Evolutionary conservation across 2,797 vertebrate genomes (phyloP), one percentile per base, ranked within the genome.

Genomic region (Vespertilio murinus): DNA sequence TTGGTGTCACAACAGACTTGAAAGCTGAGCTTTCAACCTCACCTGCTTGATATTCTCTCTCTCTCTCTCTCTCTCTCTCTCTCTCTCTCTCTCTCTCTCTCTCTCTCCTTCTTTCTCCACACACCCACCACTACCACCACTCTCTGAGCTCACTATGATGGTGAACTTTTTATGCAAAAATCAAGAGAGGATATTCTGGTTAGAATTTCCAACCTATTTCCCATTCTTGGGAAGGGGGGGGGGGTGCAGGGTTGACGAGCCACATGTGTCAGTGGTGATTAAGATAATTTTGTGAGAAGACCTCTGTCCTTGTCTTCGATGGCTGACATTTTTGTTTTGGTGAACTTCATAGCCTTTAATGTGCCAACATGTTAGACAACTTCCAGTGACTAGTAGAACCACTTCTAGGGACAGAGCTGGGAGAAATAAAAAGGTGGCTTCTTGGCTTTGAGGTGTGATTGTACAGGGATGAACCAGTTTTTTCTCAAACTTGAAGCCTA

Each of bases 201-300:
- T 80, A 93, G 52, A 94, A 73, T 83, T 88, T 90, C 35, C 81
- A 93, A 79, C 56, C 40, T 42, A 42, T 65, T 38, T 64, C 59
- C 22, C n/a, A 45, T 54, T 56, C 49, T 25, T 1, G 2, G 45
- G 16, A 4, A 11, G 2, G 14, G 16, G 33, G 25, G 0, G 16
- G 22, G 4, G 8, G 30, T 9, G 52, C 52, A 54, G 22, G 22
- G 52, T 54, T 54, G 56, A 14, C 16, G 75, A 88, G 17, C 35
- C 18, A 42, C 20, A 18, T 23, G 20, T 83, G 28, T 71, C 52
- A 5, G 38, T 67, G 25, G 49, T 56, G 42, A 86, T 11, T 49
- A 30, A 91, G 42, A 49, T 64, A 61, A 79, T 84, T 67, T 64
- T 67, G 38, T 54, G 11, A 45, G 47, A 20, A 54, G 56, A 38